Conservation (phyloP, 2,888 invertebrate species). For the Stegana nigrithorax region DNA sequence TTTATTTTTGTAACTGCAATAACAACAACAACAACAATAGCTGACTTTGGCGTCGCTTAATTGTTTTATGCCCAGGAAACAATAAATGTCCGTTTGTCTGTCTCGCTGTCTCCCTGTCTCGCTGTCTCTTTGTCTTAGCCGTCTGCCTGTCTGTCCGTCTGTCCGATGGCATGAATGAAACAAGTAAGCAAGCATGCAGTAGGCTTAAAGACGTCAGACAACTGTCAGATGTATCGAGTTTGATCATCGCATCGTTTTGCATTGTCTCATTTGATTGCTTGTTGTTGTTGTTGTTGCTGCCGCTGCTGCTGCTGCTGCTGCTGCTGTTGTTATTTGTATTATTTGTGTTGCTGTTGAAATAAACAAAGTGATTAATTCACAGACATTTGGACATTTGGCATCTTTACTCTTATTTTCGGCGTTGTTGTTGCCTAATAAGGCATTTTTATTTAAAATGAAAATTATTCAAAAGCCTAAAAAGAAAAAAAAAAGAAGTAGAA, state of each 20-base stretch:
- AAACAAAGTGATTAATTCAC: conserved; percentile 53
- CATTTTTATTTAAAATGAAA: no score
- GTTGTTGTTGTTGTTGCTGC: background rate
- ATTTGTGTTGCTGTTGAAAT: conserved; percentile 6
- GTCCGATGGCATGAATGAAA: background rate
- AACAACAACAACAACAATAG: background rate
- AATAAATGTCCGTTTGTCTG: background rate
- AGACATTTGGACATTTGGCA: conserved; percentile 45
- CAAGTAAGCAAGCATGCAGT: conserved; percentile 29
- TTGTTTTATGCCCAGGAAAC: conserved; percentile 45
- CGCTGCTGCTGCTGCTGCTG: background rate
- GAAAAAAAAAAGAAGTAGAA: background rate
- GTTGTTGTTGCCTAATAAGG: conserved; percentile 44
- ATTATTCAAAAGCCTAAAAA: no score
- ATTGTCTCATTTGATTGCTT: background rate
- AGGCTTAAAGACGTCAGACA: conserved; percentile 52
- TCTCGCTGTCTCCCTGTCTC: background rate
- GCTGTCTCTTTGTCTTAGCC: no score
- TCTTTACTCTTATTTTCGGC: conserved; percentile 18
- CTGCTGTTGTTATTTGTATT: background rate
- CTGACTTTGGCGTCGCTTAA: conserved; percentile 45
- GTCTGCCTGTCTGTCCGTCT: background rate
- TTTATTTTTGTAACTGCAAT: no score
- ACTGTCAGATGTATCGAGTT: conserved; percentile 57
- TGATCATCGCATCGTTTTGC: conserved; percentile 2